A percentile compares a stretch with the other conserved stretches of the same genome.
Conservation (phyloP, 2,888 invertebrate species). For the Cheilosia scutellata region DNA sequence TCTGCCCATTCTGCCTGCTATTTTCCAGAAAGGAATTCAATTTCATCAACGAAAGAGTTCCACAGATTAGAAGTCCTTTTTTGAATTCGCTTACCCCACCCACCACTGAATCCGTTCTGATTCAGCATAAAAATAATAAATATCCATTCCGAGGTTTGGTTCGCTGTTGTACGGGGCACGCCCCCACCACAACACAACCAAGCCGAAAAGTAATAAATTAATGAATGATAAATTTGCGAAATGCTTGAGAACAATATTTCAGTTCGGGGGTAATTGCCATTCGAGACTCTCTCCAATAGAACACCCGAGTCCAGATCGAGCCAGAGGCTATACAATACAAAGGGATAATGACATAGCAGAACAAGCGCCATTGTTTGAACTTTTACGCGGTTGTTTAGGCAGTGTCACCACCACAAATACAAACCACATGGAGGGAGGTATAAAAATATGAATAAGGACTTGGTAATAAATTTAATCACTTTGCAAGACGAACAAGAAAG, state of each 20-base stretch:
- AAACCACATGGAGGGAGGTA: background rate
- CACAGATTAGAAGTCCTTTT: slow-evolving; percentile 10
- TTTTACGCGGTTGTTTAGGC: slow-evolving; percentile 52
- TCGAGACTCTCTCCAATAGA: slow-evolving; percentile 16
- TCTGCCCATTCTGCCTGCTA: slow-evolving; percentile 19
- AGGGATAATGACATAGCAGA: slow-evolving; percentile 49
- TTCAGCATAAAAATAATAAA: slow-evolving; percentile 51
- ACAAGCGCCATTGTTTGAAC: slow-evolving; percentile 46
- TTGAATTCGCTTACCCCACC: background rate
- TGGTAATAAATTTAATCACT: slow-evolving; percentile 74
- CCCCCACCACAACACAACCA: background rate
- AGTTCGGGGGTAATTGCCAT: slow-evolving; percentile 50
- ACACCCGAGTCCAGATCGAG: slow-evolving; percentile 11
- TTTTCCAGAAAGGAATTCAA: slow-evolving; percentile 32
- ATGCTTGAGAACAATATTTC: slow-evolving; percentile 49
- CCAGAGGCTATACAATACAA: slow-evolving; percentile 21
- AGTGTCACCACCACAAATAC: background rate
- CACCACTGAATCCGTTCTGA: slow-evolving; percentile 19
- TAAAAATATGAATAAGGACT: slow-evolving; percentile 58
- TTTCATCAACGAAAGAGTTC: slow-evolving; percentile 33
- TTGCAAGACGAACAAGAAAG: slow-evolving; percentile 61
- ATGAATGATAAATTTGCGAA: slow-evolving; percentile 61
- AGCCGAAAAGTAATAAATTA: slow-evolving; percentile 61
- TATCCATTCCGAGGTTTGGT: slow-evolving; percentile 26
- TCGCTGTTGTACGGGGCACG: too few relatives aligned